Evolutionary conservation across 2,888 invertebrate genomes (phyloP).

Genomic region (Monopis laevigella): DNA sequence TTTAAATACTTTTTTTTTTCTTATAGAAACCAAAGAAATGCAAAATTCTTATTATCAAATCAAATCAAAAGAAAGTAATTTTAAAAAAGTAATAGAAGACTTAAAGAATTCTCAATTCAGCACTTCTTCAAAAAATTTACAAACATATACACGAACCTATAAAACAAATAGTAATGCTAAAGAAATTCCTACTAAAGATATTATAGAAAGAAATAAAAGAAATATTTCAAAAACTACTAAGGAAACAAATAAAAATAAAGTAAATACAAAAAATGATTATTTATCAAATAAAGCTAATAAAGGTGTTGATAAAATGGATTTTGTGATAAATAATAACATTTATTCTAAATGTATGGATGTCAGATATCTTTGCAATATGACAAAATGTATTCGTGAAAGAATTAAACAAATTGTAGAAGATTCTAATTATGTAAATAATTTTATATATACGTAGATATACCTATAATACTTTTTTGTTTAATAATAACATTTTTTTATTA

Average conservation of each 20-base stretch:
- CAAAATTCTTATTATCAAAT: too few relatives aligned
- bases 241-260: neutral
- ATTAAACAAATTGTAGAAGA: constrained; percentile 4
- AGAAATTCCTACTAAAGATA: neutral
- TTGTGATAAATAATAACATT: neutral
- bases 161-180: neutral
- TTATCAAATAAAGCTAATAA: too few relatives aligned
- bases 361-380: constrained; percentile 6
- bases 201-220: neutral
- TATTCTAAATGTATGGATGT: constrained; percentile 1
- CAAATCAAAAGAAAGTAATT: neutral
- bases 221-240: too few relatives aligned
- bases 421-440: too few relatives aligned
- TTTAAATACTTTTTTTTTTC: too few relatives aligned
- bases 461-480: neutral
- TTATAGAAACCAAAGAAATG: too few relatives aligned
- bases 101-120: neutral
- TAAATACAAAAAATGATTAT: neutral
- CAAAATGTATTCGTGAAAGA: constrained; percentile 1
- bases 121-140: neutral
- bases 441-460: too few relatives aligned
- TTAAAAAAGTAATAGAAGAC: neutral
- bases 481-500: neutral
- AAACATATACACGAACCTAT: constrained; percentile 5
- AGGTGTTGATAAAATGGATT: neutral